Evolutionary conservation across 2,113 vertebrate species (phyloP), one percentile per base, ranked within the genome.

Genomic region (Xyliphius kryptos): DNA sequence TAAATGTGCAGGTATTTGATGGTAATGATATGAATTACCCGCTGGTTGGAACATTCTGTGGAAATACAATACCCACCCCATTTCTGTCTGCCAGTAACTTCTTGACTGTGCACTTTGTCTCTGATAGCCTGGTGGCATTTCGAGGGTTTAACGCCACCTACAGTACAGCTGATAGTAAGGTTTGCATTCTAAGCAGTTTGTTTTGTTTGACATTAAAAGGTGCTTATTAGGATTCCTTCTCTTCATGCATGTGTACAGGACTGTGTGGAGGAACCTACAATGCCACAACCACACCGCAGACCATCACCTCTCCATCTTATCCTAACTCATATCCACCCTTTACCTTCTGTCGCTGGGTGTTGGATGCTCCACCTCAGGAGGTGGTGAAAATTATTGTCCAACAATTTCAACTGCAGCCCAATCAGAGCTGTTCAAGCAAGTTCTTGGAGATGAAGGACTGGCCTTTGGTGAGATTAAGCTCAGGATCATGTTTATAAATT

Each of bases 61-160:
- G 92, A 36, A 77, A 63, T 10, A 4, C 0, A 0, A 3, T 86
- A 0, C 94, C 94, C 36, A 81, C 87, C 58, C 76, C 80, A 56
- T 91, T 92, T 63, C 14, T 87, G 21, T 96, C 95, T 3, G 80
- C 82, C 7, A 81, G 54, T 16, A 96, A 96, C 74, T 89, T 89
- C 66, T 79, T 98, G 73, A 91, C 86, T 0, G 61, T 97, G 67
- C 87, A 79, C 4, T 95, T 97, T 53, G 0, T 79, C 70, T 85
- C 87, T 17, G 92, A 97, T 16, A 1, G 2, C 7, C 76, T 22
- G 1, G 40, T 90, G 46, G 79, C 91, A 71, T 83, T 26, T 5
- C 21, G 2, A 6, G 94, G 94, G 70, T 98, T 97, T 81, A 93
- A 84, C 11, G 89, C 71, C 14, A 94, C 91, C n/a, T 96, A 92